Conservation (phyloP, 2,888 invertebrate species). For the Digitonthophagus gazella region DNA sequence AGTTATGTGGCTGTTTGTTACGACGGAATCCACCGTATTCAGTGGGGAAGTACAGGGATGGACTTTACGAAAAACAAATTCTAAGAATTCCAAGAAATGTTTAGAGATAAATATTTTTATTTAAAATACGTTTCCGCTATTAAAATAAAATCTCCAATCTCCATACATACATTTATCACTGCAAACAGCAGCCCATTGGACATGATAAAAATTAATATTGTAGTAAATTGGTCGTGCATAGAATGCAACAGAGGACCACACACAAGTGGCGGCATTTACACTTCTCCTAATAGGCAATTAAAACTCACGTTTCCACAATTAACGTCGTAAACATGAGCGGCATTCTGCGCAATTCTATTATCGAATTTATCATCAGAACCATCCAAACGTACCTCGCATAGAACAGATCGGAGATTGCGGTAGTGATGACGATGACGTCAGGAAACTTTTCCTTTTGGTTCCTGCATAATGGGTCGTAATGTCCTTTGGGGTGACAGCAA, state of each 20-base stretch:
- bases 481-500: not conserved
- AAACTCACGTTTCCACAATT: not conserved
- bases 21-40: not conserved
- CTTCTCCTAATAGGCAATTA: not conserved
- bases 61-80: no score
- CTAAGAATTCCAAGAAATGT: no score
- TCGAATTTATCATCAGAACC: not conserved
- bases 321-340: not conserved
- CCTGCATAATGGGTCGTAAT: not conserved
- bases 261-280: not conserved
- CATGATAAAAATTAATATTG: not conserved
- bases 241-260: not conserved
- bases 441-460: not conserved
- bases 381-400: not conserved
- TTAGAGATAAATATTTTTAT: no score
- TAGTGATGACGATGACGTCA: not conserved
- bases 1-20: constrained; percentile 33
- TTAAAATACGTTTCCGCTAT: no score
- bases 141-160: no score
- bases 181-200: not conserved
- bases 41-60: not conserved
- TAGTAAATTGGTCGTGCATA: not conserved
- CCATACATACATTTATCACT: no score
- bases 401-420: not conserved
- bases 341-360: not conserved